Evolutionary conservation across 2,797 vertebrate genomes (phyloP).

Genomic region (Enteromius anoplus): DNA sequence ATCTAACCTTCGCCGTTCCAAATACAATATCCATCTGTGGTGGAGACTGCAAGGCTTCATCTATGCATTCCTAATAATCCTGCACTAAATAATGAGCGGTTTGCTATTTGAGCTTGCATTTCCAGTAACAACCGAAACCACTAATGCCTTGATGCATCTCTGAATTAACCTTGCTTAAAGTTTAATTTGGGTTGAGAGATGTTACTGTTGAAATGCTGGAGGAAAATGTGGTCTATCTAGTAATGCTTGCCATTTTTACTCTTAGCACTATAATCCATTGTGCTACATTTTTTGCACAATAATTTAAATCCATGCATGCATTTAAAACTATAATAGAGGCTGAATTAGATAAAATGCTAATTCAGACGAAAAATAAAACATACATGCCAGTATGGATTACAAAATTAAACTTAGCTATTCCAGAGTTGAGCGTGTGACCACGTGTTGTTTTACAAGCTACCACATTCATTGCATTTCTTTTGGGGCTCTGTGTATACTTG

Average conservation of each 20-base stretch:
- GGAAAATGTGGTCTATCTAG: background rate
- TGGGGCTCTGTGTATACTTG: background rate
- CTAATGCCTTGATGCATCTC: slow-evolving; percentile 26
- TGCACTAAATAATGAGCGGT: slow-evolving; percentile 29
- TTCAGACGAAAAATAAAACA: background rate
- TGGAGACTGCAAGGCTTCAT: slow-evolving; percentile 9
- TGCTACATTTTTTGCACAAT: no score
- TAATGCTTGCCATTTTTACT: background rate
- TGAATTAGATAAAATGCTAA: background rate
- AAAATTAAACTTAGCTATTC: slow-evolving; percentile 34
- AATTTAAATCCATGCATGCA: no score
- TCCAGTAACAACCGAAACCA: slow-evolving; percentile 37
- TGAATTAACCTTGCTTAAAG: background rate
- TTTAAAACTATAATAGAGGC: background rate
- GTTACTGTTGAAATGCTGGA: background rate
- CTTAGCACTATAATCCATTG: background rate
- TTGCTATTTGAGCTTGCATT: slow-evolving; percentile 1
- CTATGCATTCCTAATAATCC: slow-evolving; percentile 12
- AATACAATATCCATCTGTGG: slow-evolving; percentile 17
- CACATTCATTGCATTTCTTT: slow-evolving; percentile 9
- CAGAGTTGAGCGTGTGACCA: slow-evolving; percentile 32
- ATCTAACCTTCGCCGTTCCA: background rate
- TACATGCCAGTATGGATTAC: background rate
- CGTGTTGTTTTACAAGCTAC: slow-evolving; percentile 24
- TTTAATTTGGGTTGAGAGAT: background rate